Conservation (phyloP, 1,140 invertebrate genomes). For the Goniozus legneri region DNA sequence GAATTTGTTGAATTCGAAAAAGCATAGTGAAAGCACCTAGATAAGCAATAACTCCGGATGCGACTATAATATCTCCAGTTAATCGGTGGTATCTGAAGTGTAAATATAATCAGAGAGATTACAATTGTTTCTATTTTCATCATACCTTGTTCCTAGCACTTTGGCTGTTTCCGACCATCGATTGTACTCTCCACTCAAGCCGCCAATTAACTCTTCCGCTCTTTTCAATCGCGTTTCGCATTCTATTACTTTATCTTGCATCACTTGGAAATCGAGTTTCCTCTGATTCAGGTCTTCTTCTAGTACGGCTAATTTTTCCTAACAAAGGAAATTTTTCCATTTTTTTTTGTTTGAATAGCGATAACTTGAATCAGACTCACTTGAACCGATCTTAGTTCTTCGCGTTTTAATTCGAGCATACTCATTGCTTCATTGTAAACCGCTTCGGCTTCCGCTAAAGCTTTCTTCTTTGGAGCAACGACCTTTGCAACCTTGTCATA, state of each 20-base stretch:
- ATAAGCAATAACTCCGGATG: slow-evolving; percentile 86
- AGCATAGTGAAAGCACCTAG: slow-evolving; percentile 84
- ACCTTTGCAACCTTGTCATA: slow-evolving; percentile 90
- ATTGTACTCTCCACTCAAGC: slow-evolving; percentile 77
- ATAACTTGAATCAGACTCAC: slow-evolving; percentile 17
- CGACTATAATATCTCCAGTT: slow-evolving; percentile 80
- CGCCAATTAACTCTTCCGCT: slow-evolving; percentile 89
- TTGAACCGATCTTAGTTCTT: slow-evolving; percentile 65
- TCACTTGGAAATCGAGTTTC: slow-evolving; percentile 56
- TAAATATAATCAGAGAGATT: slow-evolving; percentile 12
- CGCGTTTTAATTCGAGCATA: slow-evolving; percentile 71
- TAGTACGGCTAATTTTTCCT: slow-evolving; percentile 36
- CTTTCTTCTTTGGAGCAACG: slow-evolving; percentile 79
- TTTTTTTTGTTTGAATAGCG: not conserved
- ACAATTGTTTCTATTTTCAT: not conserved
- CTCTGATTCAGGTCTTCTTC: slow-evolving; percentile 66
- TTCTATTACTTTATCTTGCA: slow-evolving; percentile 79
- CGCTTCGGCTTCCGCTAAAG: slow-evolving; percentile 72
- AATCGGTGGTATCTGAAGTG: slow-evolving; percentile 59
- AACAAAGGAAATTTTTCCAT: not conserved
- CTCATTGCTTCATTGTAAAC: slow-evolving; percentile 66
- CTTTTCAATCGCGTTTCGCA: slow-evolving; percentile 88
- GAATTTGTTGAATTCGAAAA: slow-evolving; percentile 68
- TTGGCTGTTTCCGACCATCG: slow-evolving; percentile 80
- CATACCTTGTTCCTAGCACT: slow-evolving; percentile 63